A percentile compares a stretch with the other conserved stretches of the same genome.
Conservation (phyloP, 1,140 invertebrate genomes). For the Phortica variegata region DNA sequence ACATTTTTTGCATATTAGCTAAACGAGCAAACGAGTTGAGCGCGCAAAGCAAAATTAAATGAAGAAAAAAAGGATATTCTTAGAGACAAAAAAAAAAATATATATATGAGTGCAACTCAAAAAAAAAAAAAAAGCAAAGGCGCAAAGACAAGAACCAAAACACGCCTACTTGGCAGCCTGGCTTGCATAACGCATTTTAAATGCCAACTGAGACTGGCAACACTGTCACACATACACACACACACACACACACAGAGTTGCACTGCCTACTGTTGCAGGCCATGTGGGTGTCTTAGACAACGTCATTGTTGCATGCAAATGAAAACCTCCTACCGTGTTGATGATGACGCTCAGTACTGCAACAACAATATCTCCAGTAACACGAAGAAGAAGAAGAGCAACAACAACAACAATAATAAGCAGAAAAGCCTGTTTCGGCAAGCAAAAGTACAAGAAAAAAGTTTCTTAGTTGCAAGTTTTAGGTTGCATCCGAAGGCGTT, state of each 20-base stretch:
- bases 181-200: too few species aligned
- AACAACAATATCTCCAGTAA: too few species aligned
- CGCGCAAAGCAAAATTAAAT: background rate
- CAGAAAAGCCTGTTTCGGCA: too few species aligned
- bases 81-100: constrained; percentile 1
- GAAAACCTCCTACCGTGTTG: constrained; percentile 13
- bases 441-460: too few species aligned
- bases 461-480: too few species aligned
- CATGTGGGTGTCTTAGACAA: too few species aligned
- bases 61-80: background rate
- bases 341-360: background rate
- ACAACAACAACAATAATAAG: background rate
- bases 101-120: constrained; percentile 31
- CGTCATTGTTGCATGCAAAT: constrained; percentile 31
- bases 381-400: constrained; percentile 22
- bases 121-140: constrained; percentile 14
- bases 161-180: constrained; percentile 14
- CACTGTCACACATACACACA: too few species aligned
- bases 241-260: too few species aligned
- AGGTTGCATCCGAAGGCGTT: constrained; percentile 28
- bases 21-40: background rate
- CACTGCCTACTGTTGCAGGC: too few species aligned
- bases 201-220: too few species aligned
- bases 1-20: constrained; percentile 44
- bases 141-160: constrained; percentile 14